phyloP scores from a whole-genome alignment of 2,797 vertebrate genomes.

The Megaceryle alcyon region DNA sequence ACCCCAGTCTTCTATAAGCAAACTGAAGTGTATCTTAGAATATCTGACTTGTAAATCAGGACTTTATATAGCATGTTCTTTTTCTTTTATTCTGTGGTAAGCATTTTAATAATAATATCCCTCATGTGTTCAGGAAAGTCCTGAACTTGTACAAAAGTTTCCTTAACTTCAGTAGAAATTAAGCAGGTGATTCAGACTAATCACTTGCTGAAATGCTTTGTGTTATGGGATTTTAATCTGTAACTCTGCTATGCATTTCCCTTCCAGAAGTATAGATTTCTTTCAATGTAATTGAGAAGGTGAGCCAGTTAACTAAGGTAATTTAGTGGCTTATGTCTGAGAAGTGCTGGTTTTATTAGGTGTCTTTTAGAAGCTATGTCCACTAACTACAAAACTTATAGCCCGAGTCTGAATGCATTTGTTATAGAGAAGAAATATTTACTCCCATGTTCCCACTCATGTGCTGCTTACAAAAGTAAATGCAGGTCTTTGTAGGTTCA shows the following conservation, averaged over 20 bases:
- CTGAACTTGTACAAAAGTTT: background rate
- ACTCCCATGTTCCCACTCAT: background rate
- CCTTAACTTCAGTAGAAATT: background rate
- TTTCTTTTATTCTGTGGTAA: background rate
- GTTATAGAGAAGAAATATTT: background rate
- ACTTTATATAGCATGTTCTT: background rate
- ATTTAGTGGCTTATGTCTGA: conserved; percentile 14
- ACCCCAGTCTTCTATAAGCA: background rate
- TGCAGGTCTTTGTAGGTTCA: background rate
- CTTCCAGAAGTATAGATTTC: conserved; percentile 38
- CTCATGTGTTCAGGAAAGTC: background rate
- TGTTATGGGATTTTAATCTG: conserved; percentile 42
- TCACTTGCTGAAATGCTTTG: background rate
- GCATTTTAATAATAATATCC: background rate
- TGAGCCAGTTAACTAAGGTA: conserved; percentile 14
- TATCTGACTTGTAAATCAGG: background rate
- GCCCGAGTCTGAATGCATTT: background rate
- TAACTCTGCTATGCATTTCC: background rate
- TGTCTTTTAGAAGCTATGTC: background rate
- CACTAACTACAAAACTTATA: conserved; percentile 18
- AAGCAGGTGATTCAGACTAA: conserved; percentile 16
- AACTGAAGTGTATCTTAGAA: background rate
- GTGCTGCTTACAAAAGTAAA: background rate
- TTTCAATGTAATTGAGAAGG: conserved; percentile 24
- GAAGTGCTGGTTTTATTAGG: background rate